Evolutionary conservation across 2,797 vertebrate species (phyloP), one percentile per base, ranked within the genome.

Genomic region (Saxicola maurus): DNA sequence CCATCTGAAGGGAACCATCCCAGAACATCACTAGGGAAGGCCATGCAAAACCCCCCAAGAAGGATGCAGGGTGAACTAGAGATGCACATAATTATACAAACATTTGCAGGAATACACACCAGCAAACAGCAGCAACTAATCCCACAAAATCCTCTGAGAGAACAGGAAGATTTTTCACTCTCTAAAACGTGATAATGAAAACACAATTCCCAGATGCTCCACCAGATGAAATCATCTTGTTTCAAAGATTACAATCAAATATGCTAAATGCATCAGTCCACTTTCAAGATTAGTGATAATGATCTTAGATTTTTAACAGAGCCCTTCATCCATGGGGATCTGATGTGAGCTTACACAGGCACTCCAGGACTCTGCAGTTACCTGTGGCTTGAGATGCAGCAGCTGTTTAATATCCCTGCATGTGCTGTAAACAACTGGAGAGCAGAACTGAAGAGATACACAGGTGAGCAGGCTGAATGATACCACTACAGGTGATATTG

Each of bases 111-210:
- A 82, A 75, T 49, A 72, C 0, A 0, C 56, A 78, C 78, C 42
- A 51, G 65, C 74, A 90, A 95, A 88, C 64, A 94, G 76, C 69
- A 90, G 82, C 38, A 79, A 46, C 85, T 94, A 95, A 96, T 95
- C 88, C 89, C 73, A 76, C 57, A 53, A 82, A 94, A 75, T 73
- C 91, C 84, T 82, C 62, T 0, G 18, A 92, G 66, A 91, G 33
- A 56, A 85, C 0, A 3, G 67, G 57, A 79, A 76, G 73, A 37
- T 67, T 91, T 93, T 94, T 94, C 53, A 72, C 77, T 83, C 86
- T 81, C 71, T 56, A 92, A 86, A 95, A 93, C 0, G 1, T 53
- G 86, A 53, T 87, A 92, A 93, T 86, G 91, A 69, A 89, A 86
- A 94, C 77, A 53, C 76, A 95, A 88, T 66, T 92, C 89, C 88